phyloP scores from a whole-genome alignment of 2,888 invertebrate genomes.

The Venusia cambrica region DNA sequence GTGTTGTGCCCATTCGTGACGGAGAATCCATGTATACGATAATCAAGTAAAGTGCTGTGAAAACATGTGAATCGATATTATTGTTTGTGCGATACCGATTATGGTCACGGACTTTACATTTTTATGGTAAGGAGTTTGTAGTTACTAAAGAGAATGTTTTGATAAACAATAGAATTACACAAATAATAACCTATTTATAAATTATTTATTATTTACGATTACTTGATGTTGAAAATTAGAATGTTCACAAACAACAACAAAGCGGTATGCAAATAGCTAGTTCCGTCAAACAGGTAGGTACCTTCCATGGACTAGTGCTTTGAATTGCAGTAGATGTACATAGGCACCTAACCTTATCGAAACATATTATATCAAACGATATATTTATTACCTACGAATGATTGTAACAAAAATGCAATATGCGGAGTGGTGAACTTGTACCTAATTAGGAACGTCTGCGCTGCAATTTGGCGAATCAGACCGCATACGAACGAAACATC shows the following conservation, averaged over 20 bases:
- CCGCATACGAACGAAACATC: conserved; percentile 38
- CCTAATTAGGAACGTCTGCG: conserved; percentile 18
- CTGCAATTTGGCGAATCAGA: conserved; percentile 39
- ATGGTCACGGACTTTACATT: conserved; percentile 52
- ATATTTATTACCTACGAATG: conserved; percentile 9
- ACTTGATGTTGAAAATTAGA: conserved; percentile 7
- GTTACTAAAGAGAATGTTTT: conserved; percentile 8
- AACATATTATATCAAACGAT: too few species aligned
- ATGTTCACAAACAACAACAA: conserved; percentile 23
- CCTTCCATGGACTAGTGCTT: conserved; percentile 11
- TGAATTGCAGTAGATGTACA: conserved; percentile 13
- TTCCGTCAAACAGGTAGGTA: conserved; percentile 6
- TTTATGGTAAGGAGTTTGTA: conserved; percentile 55
- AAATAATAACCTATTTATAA: too few species aligned
- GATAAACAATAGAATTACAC: conserved; percentile 10
- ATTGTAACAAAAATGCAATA: conserved; percentile 6
- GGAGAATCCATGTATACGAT: conserved; percentile 39
- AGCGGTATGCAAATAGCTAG: conserved; percentile 13
- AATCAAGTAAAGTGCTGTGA: conserved; percentile 52
- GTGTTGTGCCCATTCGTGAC: conserved; percentile 51
- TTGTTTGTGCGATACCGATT: conserved; percentile 46
- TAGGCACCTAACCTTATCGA: too few species aligned
- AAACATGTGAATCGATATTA: conserved; percentile 51
- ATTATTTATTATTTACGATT: too few species aligned
- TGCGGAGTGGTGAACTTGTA: conserved; percentile 6